Conservation (phyloP, 1,140 invertebrate genomes). For the Aricia agestis region DNA sequence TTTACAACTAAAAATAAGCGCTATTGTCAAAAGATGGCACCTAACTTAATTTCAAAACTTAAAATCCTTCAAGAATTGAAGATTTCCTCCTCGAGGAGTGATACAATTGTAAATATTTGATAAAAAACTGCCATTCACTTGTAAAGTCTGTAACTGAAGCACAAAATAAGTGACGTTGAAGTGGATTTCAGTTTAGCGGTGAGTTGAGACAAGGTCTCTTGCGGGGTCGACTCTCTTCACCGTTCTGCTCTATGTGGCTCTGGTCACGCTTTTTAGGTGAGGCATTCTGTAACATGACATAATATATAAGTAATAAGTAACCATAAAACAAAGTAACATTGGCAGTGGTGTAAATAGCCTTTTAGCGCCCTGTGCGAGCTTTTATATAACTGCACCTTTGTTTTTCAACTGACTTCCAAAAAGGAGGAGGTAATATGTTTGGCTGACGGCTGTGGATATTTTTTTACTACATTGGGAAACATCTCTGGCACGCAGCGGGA, state of each 20-base stretch:
- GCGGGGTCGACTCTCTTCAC: constrained; percentile 62
- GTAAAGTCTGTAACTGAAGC: constrained; percentile 60
- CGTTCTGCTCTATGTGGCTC: constrained; percentile 65
- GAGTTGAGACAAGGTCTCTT: constrained; percentile 71
- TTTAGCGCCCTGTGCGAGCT: no score
- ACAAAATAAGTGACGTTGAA: constrained; percentile 42
- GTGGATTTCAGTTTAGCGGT: constrained; percentile 54
- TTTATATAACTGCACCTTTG: no score
- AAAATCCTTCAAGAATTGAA: constrained; percentile 5
- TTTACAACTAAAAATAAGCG: not conserved
- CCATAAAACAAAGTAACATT: not conserved
- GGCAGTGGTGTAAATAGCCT: no score
- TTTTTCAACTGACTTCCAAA: no score
- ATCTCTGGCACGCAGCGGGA: no score
- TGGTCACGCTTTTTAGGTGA: constrained; percentile 76
- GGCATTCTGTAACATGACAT: constrained; percentile 20
- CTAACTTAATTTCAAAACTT: not conserved
- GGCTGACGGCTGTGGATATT: no score
- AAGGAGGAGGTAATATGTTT: no score
- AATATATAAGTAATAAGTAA: not conserved
- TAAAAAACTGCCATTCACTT: constrained; percentile 58
- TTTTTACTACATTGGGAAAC: no score
- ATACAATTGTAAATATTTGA: constrained; percentile 43
- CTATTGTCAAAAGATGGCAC: constrained; percentile 15
- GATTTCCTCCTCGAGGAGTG: constrained; percentile 36